These are phyloP conservation scores for Myiozetetes cayanensis DNA, from an alignment of 2,113 vertebrate species.

Conservation along the genomic window DNA sequence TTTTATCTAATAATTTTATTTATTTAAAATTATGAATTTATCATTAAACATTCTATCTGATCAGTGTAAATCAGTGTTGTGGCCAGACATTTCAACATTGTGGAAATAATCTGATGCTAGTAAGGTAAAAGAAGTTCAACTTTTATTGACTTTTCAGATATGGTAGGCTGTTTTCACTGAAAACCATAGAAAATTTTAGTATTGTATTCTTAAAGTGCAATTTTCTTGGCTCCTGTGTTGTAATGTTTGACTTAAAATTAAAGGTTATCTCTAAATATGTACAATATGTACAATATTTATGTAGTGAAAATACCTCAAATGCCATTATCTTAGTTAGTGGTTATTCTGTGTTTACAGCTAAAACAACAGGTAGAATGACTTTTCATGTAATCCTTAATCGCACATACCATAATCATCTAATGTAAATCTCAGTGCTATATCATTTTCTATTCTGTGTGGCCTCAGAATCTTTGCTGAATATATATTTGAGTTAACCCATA, in stretches of 20 bases:
- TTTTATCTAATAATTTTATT: not conserved
- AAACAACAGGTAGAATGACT: not conserved
- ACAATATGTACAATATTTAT: not conserved
- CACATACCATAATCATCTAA: not conserved
- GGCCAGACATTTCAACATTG: not conserved
- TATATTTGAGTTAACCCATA: not conserved
- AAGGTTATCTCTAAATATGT: not conserved
- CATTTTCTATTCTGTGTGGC: not conserved
- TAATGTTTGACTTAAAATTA: not conserved
- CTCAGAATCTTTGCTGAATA: not conserved
- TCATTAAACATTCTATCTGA: not conserved
- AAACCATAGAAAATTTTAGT: not conserved
- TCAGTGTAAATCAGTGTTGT: not conserved
- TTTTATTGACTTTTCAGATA: not conserved
- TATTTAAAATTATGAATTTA: not conserved
- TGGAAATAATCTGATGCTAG: not conserved
- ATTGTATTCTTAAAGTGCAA: not conserved
- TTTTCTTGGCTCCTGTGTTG: not conserved
- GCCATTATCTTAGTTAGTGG: not conserved
- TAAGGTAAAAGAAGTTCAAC: not conserved
- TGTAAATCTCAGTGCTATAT: not conserved
- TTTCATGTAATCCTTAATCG: not conserved
- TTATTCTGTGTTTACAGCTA: not conserved
- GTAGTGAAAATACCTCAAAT: not conserved
- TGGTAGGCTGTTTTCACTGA: not conserved